Conservation (phyloP, 2,888 invertebrate genomes). For the Anticlea derivata region DNA sequence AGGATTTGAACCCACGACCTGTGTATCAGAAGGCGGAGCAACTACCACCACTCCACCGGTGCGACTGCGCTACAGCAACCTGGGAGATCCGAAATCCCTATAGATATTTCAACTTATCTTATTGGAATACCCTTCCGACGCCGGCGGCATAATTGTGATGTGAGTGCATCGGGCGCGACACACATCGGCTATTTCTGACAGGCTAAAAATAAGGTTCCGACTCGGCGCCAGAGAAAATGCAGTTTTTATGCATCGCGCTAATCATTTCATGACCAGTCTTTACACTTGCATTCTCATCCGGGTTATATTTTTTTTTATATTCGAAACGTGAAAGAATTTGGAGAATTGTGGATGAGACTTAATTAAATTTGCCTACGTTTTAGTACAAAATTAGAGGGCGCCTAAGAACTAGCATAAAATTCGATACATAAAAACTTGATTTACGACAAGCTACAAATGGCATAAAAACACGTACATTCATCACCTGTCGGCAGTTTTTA, state of each 20-base stretch:
- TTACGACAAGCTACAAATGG: constrained; percentile 12
- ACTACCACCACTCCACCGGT: background rate
- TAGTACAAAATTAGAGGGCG: background rate
- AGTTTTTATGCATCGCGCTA: constrained; percentile 73
- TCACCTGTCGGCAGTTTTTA: constrained; percentile 15
- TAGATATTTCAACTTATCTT: constrained; percentile 27
- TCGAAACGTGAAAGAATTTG: constrained; percentile 18
- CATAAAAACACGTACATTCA: constrained; percentile 14
- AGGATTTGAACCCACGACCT: no score
- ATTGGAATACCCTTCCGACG: constrained; percentile 38
- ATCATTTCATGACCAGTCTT: constrained; percentile 44
- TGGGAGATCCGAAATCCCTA: constrained; percentile 26
- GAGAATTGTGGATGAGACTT: background rate
- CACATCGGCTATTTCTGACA: constrained; percentile 65
- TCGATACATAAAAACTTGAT: constrained; percentile 18
- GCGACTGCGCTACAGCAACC: constrained; percentile 16
- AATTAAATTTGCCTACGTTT: background rate
- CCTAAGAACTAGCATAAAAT: constrained; percentile 7
- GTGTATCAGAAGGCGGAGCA: no score
- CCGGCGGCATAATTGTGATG: constrained; percentile 47
- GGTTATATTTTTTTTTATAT: constrained; percentile 14
- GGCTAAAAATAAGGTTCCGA: constrained; percentile 69
- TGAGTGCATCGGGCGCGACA: constrained; percentile 59
- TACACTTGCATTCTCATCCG: constrained; percentile 5
- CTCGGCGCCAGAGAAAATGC: constrained; percentile 52